A percentile compares a stretch with the other conserved stretches of the same genome.
Conservation (phyloP, 2,797 vertebrate species). For the Acrossocheilus wenchowensis region DNA sequence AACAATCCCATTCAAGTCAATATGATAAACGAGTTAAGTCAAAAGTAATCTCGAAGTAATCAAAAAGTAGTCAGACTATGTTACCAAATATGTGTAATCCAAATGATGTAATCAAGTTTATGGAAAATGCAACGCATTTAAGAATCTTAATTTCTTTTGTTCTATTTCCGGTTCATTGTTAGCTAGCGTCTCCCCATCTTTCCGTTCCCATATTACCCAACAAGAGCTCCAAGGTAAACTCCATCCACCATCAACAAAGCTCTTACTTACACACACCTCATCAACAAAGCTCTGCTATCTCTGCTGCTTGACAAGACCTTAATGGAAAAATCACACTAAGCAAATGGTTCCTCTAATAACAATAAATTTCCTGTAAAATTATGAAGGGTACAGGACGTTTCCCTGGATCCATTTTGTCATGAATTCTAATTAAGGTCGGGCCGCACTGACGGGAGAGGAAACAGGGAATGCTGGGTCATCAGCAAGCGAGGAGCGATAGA, state of each 20-base stretch:
- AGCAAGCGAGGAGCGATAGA: constrained; percentile 72
- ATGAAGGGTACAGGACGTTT: constrained; percentile 96
- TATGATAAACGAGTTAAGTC: not conserved
- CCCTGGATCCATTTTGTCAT: constrained; percentile 99
- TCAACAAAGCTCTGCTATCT: constrained; percentile 86
- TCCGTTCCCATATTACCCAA: constrained; percentile 89
- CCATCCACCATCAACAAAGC: constrained; percentile 94
- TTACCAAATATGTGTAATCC: no score
- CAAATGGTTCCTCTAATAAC: constrained; percentile 99
- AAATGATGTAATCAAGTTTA: not conserved
- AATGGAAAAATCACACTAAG: constrained; percentile 99
- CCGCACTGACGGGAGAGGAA: constrained; percentile 42
- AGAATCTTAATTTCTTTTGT: not conserved
- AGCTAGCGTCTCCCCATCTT: constrained; percentile 78
- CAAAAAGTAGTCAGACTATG: not conserved
- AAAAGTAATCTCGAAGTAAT: not conserved
- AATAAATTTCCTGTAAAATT: constrained; percentile 99
- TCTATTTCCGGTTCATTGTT: constrained; percentile 68
- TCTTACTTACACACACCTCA: constrained; percentile 66
- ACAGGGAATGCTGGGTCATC: constrained; percentile 97
- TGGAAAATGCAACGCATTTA: not conserved
- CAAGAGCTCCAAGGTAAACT: constrained; percentile 94
- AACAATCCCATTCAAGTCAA: not conserved
- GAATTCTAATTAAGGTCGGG: constrained; percentile 95
- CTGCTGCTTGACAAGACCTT: constrained; percentile 96